Conservation (phyloP, 30 jellyfish, hydroid and myxozoan species). For the Pseudorhiza aurosa region DNA sequence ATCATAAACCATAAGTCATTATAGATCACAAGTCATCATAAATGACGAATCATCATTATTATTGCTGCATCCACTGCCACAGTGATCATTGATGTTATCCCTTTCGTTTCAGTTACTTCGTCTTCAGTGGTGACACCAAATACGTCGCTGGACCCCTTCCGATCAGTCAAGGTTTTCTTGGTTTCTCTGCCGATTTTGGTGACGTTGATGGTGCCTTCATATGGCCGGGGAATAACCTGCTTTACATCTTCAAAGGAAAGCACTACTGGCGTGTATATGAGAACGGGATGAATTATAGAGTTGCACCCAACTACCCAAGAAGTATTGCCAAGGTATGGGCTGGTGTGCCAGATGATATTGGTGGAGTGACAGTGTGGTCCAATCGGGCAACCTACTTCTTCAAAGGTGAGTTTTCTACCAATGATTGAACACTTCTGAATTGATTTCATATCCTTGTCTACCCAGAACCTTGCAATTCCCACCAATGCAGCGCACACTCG, state of each 20-base stretch:
- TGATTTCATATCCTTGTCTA: too few species aligned
- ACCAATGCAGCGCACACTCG: too few species aligned
- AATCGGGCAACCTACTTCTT: slow-evolving; percentile 84
- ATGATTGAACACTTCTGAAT: too few species aligned
- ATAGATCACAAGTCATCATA: too few species aligned
- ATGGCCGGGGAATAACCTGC: slow-evolving; percentile 69
- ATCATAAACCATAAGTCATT: too few species aligned
- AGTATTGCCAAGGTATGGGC: slow-evolving; percentile 70
- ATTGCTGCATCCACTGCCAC: background rate
- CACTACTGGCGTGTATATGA: slow-evolving; percentile 60
- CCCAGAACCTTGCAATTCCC: too few species aligned
- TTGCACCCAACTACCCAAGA: slow-evolving; percentile 60
- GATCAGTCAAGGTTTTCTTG: slow-evolving; percentile 66
- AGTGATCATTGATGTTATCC: background rate
- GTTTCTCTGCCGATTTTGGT: slow-evolving; percentile 66
- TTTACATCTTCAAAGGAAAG: slow-evolving; percentile 86
- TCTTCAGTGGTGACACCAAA: slow-evolving; percentile 45
- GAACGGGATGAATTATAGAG: background rate
- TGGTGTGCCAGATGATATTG: slow-evolving; percentile 76
- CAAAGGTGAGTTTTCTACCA: slow-evolving; percentile 74
- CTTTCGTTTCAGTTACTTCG: slow-evolving; percentile 67
- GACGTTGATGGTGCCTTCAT: slow-evolving; percentile 82
- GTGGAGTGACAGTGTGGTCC: slow-evolving; percentile 78
- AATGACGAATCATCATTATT: too few species aligned
- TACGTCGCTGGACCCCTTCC: slow-evolving; percentile 51